Percentiles rank a stretch among this genome's conserved stretches.
phyloP scores from a whole-genome alignment of 1,140 invertebrate species.

The Euura saliciscinereae region DNA sequence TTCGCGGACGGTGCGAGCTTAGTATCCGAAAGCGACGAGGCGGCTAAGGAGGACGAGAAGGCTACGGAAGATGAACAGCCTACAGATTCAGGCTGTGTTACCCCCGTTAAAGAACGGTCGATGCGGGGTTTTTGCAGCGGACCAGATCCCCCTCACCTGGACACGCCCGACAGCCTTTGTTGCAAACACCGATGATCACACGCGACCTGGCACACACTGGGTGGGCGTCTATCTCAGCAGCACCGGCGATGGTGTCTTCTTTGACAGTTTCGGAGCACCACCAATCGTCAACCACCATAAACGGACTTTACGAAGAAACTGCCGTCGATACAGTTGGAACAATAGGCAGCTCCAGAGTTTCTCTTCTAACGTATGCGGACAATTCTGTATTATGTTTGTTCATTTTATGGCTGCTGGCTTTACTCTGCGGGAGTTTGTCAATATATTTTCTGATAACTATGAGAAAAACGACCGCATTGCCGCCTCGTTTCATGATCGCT shows the following conservation, averaged over 20 bases:
- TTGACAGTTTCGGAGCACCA: conserved; percentile 24
- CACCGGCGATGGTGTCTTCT: conserved; percentile 21
- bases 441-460: too few relatives aligned
- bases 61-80: conserved; percentile 9
- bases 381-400: conserved; percentile 24
- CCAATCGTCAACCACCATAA: conserved; percentile 22
- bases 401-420: conserved; percentile 19
- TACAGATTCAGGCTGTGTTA: conserved; percentile 9
- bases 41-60: background rate
- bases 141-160: conserved; percentile 19
- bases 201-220: conserved; percentile 23
- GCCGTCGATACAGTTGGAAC: conserved; percentile 14
- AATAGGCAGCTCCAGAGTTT: conserved; percentile 10
- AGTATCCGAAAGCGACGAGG: background rate
- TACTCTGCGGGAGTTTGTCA: too few relatives aligned
- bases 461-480: too few relatives aligned
- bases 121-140: conserved; percentile 21
- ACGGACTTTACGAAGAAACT: conserved; percentile 15
- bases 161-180: conserved; percentile 13
- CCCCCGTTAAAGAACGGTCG: background rate
- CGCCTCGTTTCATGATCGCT: too few relatives aligned
- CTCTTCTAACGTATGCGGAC: conserved; percentile 16
- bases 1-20: background rate
- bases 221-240: conserved; percentile 22
- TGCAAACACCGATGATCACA: conserved; percentile 23